Evolutionary conservation across 2,113 vertebrate species (phyloP), one percentile per base, ranked within the genome.

Genomic region (Felis chaus): DNA sequence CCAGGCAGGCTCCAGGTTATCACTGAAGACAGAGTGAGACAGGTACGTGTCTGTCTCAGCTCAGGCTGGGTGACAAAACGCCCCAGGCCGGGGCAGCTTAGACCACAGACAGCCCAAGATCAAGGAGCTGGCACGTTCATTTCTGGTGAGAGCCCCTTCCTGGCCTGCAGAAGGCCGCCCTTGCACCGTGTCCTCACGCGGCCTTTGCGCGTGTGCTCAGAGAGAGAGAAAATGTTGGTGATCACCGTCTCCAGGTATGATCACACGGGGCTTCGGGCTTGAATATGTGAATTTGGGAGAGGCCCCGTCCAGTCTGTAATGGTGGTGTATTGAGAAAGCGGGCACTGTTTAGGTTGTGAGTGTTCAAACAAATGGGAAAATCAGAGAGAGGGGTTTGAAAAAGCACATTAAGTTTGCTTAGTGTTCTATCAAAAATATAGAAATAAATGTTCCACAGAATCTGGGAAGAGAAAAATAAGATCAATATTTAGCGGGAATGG

Each of bases 321-420:
- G 21, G 27, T 0, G 14, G 7, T 8, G 0, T 4, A 2, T 27
- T 48, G 27, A 15, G 41, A n/a, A 3, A 45, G 74, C 41, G 4
- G 41, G 41, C 27, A 4, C 74, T 9, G 41, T 18, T 9, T 3
- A 29, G 41, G 41, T 2, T 4, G 74, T 18, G 2, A 18, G 8
- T 10, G 7, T 4, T 27, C 73, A 29, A 8, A 12, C 39, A 48
- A 27, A 48, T 10, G n/a, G 66, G 21, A 39, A 45, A 11, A 19
- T 5, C 29, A 18, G 13, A 57, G 41, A 61, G 18, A 19, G 31
- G 18, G 4, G 1, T 36, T 29, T 10, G 66, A 0, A 13, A 66
- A 48, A 10, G 76, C 13, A 23, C 18, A 0, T 31, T 0, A 31
- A 14, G 16, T 31, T 45, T 82, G 50, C 45, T 74, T 65, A 73